Evolutionary conservation across 2,113 vertebrate species (phyloP).

Genomic region (Eclectus roratus): DNA sequence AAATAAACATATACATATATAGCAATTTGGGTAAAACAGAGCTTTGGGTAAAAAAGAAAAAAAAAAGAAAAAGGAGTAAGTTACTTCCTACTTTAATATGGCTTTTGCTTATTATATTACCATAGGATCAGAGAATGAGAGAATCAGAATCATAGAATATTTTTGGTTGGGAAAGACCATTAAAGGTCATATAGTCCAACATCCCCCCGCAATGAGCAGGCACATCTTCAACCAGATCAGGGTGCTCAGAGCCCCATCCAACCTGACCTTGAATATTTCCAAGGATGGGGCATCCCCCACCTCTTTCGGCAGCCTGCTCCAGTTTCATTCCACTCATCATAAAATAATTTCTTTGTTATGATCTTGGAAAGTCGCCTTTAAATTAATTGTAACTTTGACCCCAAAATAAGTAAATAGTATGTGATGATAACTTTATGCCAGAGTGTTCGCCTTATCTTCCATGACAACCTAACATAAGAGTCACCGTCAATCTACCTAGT

Average conservation of each 20-base stretch:
- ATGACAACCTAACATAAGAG: background rate
- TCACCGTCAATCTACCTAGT: background rate
- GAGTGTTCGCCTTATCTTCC: background rate
- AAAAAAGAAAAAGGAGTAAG: background rate
- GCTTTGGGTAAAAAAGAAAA: background rate
- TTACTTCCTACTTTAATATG: background rate
- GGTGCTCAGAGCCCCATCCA: background rate
- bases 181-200: background rate
- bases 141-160: background rate
- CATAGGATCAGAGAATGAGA: background rate
- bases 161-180: background rate
- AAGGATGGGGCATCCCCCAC: background rate
- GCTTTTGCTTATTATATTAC: background rate
- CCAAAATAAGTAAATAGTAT: background rate
- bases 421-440: background rate
- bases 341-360: background rate
- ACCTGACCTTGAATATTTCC: background rate
- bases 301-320: background rate
- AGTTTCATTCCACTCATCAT: background rate
- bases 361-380: background rate
- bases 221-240: too few relatives aligned
- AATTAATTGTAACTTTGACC: background rate
- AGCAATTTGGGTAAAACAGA: background rate
- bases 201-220: accelerated
- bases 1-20: background rate